Evolutionary conservation across 2,797 vertebrate species (phyloP), one percentile per base, ranked within the genome.

Genomic region (Sorex maritimensis): DNA sequence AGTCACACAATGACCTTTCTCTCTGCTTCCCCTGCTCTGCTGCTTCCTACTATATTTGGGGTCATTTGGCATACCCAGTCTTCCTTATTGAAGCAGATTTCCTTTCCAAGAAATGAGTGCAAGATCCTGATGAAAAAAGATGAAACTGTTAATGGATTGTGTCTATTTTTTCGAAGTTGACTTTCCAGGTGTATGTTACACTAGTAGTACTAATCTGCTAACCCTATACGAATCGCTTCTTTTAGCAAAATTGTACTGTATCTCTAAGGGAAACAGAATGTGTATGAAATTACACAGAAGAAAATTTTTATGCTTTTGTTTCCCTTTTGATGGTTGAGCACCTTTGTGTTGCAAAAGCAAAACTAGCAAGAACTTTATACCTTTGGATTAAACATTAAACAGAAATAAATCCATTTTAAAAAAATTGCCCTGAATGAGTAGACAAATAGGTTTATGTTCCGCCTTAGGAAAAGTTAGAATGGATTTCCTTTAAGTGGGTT

Each of bases 61-160:
- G 82, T 26, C 44, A 83, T 83, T 94, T 91, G 96, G 78, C 78
- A 87, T 44, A 85, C 85, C 55, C 69, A 26, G 17, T 86, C 94
- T 92, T 93, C 49, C 93, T 94, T 94, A 95, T 88, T 79, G 78
- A 96, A 90, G 88, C 69, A 87, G 75, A 93, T 95, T 97, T 94
- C 97, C 88, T 88, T 94, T 94, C 93, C 90, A 95, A 96, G 80
- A 74, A 86, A 88, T 74, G 58, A 87, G 7, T 83, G 19, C 46
- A 89, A 52, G 69, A 34, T 93, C 71, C 7, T 72, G 46, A 2
- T 6, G 28, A 61, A 46, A 91, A 91, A 65, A 92, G 78, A 49
- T 14, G 5, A 94, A 93, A 88, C 86, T 65, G 38, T 49, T 52
- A 93, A 74, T 67, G 19, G 41, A 1, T n/a, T 2, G 21, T 1